A percentile compares a stretch with the other conserved stretches of the same genome.
Conservation (phyloP, 2,888 invertebrate genomes). For the Perdita meconis region DNA sequence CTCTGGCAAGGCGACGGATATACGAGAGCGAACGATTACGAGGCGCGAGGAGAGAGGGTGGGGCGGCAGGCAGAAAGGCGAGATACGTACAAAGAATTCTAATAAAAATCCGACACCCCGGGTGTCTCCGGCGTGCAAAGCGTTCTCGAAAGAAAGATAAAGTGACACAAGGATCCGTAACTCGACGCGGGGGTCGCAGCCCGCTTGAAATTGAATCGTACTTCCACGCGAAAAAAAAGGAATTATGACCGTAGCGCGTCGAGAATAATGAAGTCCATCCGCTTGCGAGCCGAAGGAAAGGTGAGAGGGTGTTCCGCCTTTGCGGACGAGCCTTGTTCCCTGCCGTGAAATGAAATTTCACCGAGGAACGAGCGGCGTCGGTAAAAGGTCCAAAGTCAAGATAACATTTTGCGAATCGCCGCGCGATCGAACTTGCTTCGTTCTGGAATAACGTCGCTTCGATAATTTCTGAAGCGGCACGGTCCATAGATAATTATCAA, state of each 20-base stretch:
- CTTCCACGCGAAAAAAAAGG: slow-evolving; percentile 33
- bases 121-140: slow-evolving; percentile 28
- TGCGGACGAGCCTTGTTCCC: not conserved
- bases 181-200: slow-evolving; percentile 48
- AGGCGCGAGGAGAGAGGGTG: no score
- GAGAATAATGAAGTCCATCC: slow-evolving; percentile 53
- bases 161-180: slow-evolving; percentile 64
- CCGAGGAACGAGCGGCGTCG: not conserved
- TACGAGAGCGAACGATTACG: slow-evolving; percentile 45
- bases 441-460: no score
- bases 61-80: slow-evolving; percentile 27
- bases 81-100: slow-evolving; percentile 65
- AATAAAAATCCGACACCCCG: slow-evolving; percentile 71
- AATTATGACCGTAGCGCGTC: slow-evolving; percentile 44
- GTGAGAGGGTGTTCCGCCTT: slow-evolving; percentile 20
- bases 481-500: no score
- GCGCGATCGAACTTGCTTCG: no score
- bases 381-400: not conserved
- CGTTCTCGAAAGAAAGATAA: slow-evolving; percentile 61
- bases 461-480: no score
- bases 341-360: slow-evolving; percentile 27
- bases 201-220: slow-evolving; percentile 64
- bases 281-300: slow-evolving; percentile 2
- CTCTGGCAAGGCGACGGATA: slow-evolving; percentile 34
- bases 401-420: no score